Evolutionary conservation across 2,797 vertebrate genomes (phyloP).

Genomic region (Pagetopsis macropterus): DNA sequence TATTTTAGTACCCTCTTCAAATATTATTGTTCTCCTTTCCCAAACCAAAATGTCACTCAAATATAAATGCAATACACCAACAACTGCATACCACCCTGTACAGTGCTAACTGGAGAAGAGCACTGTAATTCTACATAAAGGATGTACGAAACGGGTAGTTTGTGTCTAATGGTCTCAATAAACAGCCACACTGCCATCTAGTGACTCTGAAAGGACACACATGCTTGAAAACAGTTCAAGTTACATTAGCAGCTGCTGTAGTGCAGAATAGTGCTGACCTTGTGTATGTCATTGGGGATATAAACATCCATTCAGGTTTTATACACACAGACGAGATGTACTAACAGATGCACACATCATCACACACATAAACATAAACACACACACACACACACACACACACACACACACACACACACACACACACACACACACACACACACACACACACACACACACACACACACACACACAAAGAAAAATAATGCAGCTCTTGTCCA

Average conservation of each 20-base stretch:
- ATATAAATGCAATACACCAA: constrained; percentile 48
- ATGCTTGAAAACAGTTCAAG: constrained; percentile 18
- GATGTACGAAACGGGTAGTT: constrained; percentile 51
- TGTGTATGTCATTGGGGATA: constrained; percentile 68
- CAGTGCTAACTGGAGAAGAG: constrained; percentile 54
- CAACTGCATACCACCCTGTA: constrained; percentile 41
- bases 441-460: constrained; percentile 11
- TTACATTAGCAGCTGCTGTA: constrained; percentile 45
- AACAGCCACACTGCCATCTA: constrained; percentile 75
- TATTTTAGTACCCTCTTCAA: constrained; percentile 6
- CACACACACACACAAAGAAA: background rate
- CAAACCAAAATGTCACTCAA: constrained; percentile 35
- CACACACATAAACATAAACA: background rate
- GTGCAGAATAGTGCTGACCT: constrained; percentile 62
- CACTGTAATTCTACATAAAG: constrained; percentile 46
- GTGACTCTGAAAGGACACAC: constrained; percentile 43
- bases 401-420: background rate
- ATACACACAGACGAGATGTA: constrained; percentile 42
- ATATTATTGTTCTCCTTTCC: constrained; percentile 8
- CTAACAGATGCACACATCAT: constrained; percentile 33
- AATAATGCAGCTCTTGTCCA: constrained; percentile 18
- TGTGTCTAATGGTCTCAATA: constrained; percentile 16
- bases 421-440: background rate
- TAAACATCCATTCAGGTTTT: constrained; percentile 53
- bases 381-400: constrained; percentile 19